Base-by-base conservation (phyloP, 2,888 invertebrate species). In the Pristionchus arcanus region DNA sequence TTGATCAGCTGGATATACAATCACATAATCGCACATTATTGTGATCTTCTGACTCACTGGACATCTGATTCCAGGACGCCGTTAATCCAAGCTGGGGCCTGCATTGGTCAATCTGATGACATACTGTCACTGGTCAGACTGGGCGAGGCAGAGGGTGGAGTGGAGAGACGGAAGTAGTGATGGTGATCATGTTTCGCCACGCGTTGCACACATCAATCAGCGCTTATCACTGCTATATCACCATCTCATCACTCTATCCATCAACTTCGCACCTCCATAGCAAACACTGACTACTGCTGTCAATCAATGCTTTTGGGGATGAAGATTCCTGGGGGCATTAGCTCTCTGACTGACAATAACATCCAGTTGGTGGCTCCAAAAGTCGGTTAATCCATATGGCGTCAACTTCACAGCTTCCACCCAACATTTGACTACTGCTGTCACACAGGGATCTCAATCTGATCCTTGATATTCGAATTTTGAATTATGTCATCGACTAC, bases 131-230 rank as follows among this genome's bases (percentile, higher is more conserved):
- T 59, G 59, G 63, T 21, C 63, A 63, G 4, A 4, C 63, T 7
- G n/a, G 25, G 25, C 25, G 63, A 63, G 63, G 1, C 25, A 63
- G 25, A n/a, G 63, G 0, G 4, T 63, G n/a, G 11, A 63, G 9
- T 63, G 63, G 63, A 63, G 59, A 59, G 63, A n/a, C 63, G 63
- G 59, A 63, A 63, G 25, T 25, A n/a, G 63, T 11, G n/a, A n/a
- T n/a, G 5, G 21, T 63, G 63, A n/a, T 25, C 63, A 63, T n/a
- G 25, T 37, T 74, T 21, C 31, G 19, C 37, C 74, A 74, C 74
- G 74, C 37, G 19, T 37, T 74, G 5, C 28, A 74, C 81, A 28
- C 81, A 81, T 81, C 81, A 81, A 81, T 81, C 81, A 81, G 11
- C 81, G 81, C 31, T 81, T 81, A 81, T 28, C n/a, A n/a, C 49